Evolutionary conservation across 2,888 invertebrate species (phyloP), one percentile per base, ranked within the genome.

Genomic region (Caenorhabditis sp.): DNA sequence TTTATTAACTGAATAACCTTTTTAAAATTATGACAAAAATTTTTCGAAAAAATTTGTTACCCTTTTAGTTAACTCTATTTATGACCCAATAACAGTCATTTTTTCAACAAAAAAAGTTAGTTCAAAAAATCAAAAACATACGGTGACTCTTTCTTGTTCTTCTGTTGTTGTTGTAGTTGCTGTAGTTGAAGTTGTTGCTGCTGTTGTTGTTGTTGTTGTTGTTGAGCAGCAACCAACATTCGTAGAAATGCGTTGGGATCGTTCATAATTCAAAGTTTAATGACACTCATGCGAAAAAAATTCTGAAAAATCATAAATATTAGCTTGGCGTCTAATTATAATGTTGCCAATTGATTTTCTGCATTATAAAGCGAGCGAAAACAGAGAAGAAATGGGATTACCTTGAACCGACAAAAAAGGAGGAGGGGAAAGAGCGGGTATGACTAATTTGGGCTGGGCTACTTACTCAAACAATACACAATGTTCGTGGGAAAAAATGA

Each of bases 141-240:
- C 43, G 17, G 17, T 43, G 12, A 10, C 43, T 17, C 43, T 12
- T 43, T 43, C 17, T 43, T 43, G 10, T 53, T 53, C 21, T 2
- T 8, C 53, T 53, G 12, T 50, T 50, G 50, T 19, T 8, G 6
- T 55, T 26, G 65, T 37, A 55, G 61, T 17, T 19, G 27, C 62
- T 51, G 53, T 23, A 58, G 66, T 31, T 63, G 63, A 17, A 54
- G 21, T 31, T 51, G 62, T 24, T 49, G 59, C 43, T 57, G 71
- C 36, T 67, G 66, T 23, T 70, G 60, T 43, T 66, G 69, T 37
- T 64, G 66, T 31, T 70, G 73, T 27, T 67, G 74, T 27, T 66
- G 66, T 24, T 31, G 66, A 26, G 69, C 64, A 12, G 75, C 75
- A 26, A 74, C 76, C 23, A 78, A 31, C n/a, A 78, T 58, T 8